Conservation (phyloP, 2,888 invertebrate genomes). For the Aphodius sticticus region DNA sequence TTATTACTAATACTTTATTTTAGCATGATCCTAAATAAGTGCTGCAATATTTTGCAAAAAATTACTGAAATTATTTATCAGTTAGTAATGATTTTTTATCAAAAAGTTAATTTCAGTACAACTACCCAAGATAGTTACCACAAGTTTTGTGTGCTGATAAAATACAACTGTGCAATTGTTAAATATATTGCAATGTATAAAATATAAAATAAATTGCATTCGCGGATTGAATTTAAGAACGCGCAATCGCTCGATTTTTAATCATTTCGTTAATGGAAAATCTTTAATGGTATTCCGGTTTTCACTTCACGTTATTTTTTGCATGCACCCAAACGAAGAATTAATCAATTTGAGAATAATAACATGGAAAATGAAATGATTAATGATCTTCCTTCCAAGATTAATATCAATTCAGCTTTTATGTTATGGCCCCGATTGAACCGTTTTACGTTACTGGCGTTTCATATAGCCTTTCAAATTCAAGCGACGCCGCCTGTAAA, state of each 20-base stretch:
- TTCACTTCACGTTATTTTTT: background rate
- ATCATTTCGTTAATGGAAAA: background rate
- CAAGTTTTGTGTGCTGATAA: too few relatives aligned
- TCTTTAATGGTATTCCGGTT: background rate
- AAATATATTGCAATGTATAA: too few relatives aligned
- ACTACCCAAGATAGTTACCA: too few relatives aligned
- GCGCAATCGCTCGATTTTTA: background rate
- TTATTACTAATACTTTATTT: too few relatives aligned
- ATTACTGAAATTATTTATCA: too few relatives aligned
- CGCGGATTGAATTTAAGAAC: slow-evolving; percentile 20
- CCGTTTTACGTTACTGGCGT: background rate
- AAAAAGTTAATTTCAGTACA: too few relatives aligned
- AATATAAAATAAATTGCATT: slow-evolving; percentile 38
- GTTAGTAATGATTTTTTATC: too few relatives aligned
- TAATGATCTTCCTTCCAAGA: background rate
- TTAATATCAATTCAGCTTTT: slow-evolving; percentile 4
- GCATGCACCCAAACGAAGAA: background rate
- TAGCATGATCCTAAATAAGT: too few relatives aligned
- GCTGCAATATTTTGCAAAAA: too few relatives aligned
- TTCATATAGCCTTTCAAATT: background rate
- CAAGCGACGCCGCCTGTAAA: too few relatives aligned
- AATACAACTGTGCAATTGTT: too few relatives aligned
- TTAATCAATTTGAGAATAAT: slow-evolving; percentile 4
- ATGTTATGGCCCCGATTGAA: background rate
- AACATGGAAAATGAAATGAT: background rate